Evolutionary conservation across 2,113 vertebrate species (phyloP).

Genomic region (Progne subis): DNA sequence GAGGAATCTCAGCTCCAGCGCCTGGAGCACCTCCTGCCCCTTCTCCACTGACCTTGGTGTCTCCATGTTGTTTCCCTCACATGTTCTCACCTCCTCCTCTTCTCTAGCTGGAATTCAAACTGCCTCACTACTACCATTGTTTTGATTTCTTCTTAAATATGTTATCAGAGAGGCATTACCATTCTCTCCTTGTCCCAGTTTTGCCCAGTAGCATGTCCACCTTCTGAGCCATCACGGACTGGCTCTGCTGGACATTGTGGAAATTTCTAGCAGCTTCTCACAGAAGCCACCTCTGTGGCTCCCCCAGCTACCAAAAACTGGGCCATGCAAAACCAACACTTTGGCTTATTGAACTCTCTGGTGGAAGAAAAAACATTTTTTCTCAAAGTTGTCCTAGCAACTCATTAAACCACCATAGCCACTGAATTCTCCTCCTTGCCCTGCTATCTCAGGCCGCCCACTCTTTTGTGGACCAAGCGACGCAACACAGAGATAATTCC

Average conservation of each 20-base stretch:
- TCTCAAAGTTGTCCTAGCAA: not conserved
- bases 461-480: not conserved
- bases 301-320: not conserved
- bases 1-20: rapidly evolving
- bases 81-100: not conserved
- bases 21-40: not conserved
- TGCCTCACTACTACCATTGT: not conserved
- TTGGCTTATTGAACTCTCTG: not conserved
- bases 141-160: not conserved
- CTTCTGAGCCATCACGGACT: not conserved
- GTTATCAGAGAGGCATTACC: not conserved
- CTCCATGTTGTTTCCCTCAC: not conserved
- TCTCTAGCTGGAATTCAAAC: not conserved
- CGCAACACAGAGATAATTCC: not conserved
- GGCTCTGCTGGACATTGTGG: not conserved
- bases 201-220: not conserved
- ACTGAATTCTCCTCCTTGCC: not conserved
- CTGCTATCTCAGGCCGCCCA: not conserved
- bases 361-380: not conserved
- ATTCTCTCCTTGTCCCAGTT: not conserved
- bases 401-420: not conserved
- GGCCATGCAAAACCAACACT: not conserved
- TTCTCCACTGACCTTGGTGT: not conserved
- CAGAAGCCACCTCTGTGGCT: not conserved
- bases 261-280: not conserved